Percentiles rank a stretch among this genome's conserved stretches.
phyloP scores from a whole-genome alignment of 1,140 invertebrate species.

The Lithobius niger region DNA sequence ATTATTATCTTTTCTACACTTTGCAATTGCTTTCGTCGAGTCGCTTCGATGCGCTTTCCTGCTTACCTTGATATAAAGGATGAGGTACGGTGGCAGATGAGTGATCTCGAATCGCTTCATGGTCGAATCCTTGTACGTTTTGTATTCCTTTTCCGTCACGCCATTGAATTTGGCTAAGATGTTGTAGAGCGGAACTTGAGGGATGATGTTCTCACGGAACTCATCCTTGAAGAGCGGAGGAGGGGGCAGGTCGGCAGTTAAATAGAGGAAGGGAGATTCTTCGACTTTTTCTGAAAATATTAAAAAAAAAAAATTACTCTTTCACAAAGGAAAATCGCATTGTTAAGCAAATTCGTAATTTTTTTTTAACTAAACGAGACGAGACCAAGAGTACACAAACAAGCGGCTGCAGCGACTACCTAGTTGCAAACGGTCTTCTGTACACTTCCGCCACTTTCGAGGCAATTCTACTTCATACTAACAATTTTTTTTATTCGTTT shows the following conservation, averaged over 20 bases:
- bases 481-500: too few species aligned
- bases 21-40: too few species aligned
- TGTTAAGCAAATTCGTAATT: background rate
- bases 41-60: too few species aligned
- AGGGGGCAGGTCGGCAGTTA: constrained; percentile 92
- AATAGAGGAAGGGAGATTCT: constrained; percentile 83
- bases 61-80: constrained; percentile 80
- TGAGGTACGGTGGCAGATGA: constrained; percentile 87
- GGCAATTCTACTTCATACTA: too few species aligned
- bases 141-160: constrained; percentile 90
- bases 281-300: constrained; percentile 51
- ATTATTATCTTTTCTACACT: too few species aligned
- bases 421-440: too few species aligned
- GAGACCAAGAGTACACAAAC: too few species aligned
- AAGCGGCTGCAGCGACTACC: too few species aligned
- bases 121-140: constrained; percentile 98
- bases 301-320: too few species aligned
- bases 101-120: constrained; percentile 95
- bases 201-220: constrained; percentile 95
- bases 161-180: constrained; percentile 95
- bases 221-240: constrained; percentile 95
- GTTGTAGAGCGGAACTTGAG: constrained; percentile 89
- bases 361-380: constrained; percentile 8
- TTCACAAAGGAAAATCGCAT: constrained; percentile 2
- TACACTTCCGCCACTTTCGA: too few species aligned